Base-by-base conservation (phyloP, 64 coral and sea anemone species). In the Astreopora myriophthalma region DNA sequence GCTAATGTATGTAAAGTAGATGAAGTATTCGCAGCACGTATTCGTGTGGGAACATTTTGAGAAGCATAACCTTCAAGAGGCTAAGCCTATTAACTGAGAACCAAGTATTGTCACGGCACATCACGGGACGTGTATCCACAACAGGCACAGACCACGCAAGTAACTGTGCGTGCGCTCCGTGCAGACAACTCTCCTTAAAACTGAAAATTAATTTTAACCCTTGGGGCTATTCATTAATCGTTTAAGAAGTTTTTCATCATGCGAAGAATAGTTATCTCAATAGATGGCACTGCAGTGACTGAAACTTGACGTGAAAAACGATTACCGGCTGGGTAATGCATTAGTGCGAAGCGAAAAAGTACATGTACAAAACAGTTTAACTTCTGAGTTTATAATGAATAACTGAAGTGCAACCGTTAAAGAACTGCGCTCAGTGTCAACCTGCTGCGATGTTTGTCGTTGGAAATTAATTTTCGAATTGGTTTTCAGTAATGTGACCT, bases 1-100 rank as follows among this genome's bases (percentile, higher is more conserved):
- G n/a, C 26, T 83, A 83, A 83, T 80, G 52, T 80, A 80, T 80
- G 76, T 58, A 61, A 80, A 80, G 76, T 80, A 60, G 60, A 29
- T 61, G 51, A 80, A 60, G 76, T 83, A 83, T 83, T 83, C 79
- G 16, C 31, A 11, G 52, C 79, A 83, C 79, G 79, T 83, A 83
- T 65, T 38, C 32, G 33, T 65, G 79, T 83, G 52, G 79, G 33
- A 83, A 83, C 34, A 64, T 64, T 65, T 83, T 22, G 22, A 64
- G 29, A 20, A 37, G 33, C 16, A 16, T 19, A 83, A 38, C 7
- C 33, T 32, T 83, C 48, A 83, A 83, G 79, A 64, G 32, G 79
- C 22, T 83, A 35, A 83, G 79, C 55, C n/a, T 38, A 63, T 83
- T 83, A 83, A 64, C 29, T 2, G 33, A 34, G 3, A 19, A 19